phyloP scores from a whole-genome alignment of 2,113 vertebrate genomes.

The Dascyllus trimaculatus region DNA sequence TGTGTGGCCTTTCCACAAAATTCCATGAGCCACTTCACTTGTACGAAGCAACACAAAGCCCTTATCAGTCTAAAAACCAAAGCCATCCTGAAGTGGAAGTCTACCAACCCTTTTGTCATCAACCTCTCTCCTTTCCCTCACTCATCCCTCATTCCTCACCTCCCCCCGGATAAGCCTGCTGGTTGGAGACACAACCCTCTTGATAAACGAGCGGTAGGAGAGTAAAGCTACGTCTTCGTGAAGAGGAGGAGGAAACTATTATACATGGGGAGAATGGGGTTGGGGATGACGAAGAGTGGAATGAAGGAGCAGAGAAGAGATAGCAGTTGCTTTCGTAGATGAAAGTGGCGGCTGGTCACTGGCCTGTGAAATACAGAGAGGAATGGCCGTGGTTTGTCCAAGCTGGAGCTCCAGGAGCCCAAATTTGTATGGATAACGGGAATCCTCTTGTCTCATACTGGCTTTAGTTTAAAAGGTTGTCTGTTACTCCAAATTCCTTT shows the following conservation, averaged over 20 bases:
- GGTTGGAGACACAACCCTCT: slow-evolving; percentile 34
- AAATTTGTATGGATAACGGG: slow-evolving; percentile 8
- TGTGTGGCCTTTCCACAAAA: background rate
- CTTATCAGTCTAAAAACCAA: slow-evolving; percentile 6
- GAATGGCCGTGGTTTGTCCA: slow-evolving; percentile 3
- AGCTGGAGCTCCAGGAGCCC: slow-evolving; percentile 1
- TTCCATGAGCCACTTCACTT: background rate
- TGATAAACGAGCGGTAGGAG: slow-evolving; percentile 59
- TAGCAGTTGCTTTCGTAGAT: slow-evolving; percentile 58
- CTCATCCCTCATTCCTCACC: background rate
- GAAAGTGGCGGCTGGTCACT: slow-evolving; percentile 53
- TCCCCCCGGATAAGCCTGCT: slow-evolving; percentile 20
- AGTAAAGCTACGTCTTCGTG: slow-evolving; percentile 31
- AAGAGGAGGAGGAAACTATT: slow-evolving; percentile 24
- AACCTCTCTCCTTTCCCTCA: background rate
- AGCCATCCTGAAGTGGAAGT: slow-evolving; percentile 15
- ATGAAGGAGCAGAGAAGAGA: slow-evolving; percentile 48
- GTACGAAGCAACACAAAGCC: background rate
- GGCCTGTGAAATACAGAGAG: slow-evolving; percentile 65
- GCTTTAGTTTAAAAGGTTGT: slow-evolving; percentile 5
- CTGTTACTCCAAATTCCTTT: slow-evolving; percentile 10
- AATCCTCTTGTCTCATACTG: slow-evolving; percentile 16
- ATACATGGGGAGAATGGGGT: slow-evolving; percentile 37
- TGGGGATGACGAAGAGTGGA: slow-evolving; percentile 36
- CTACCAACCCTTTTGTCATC: slow-evolving; percentile 19